A percentile compares a stretch with the other conserved stretches of the same genome.
Evolutionary conservation across 2,113 vertebrate genomes (phyloP).

Genomic region (Catagonus wagneri): DNA sequence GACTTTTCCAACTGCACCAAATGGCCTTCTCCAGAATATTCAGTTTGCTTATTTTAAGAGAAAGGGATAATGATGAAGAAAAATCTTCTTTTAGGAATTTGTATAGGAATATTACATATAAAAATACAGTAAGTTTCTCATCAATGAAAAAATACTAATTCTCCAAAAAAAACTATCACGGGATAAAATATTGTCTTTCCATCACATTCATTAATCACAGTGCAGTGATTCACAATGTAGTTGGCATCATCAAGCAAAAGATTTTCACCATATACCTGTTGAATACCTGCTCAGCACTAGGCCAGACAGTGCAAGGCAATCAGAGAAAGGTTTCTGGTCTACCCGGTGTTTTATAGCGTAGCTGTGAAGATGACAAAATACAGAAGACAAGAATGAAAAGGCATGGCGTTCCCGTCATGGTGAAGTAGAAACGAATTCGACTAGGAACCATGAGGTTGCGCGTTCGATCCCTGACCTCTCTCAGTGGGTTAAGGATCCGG

Average conservation of each 20-base stretch:
- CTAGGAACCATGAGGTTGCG: no score
- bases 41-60: slow-evolving; percentile 9
- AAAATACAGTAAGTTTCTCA: background rate
- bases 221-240: background rate
- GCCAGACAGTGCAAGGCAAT: background rate
- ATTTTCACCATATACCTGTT: background rate
- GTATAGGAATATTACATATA: background rate
- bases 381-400: background rate
- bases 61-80: background rate
- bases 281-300: background rate
- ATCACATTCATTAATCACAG: rapidly evolving
- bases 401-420: no score
- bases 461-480: no score
- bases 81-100: slow-evolving; percentile 1
- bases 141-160: background rate
- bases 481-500: no score
- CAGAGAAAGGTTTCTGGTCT: background rate
- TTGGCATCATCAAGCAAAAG: background rate
- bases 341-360: background rate
- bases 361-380: background rate
- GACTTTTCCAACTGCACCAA: background rate
- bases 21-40: background rate
- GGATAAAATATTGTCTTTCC: background rate
- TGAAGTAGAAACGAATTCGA: no score
- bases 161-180: background rate